Evolutionary conservation across 2,888 invertebrate genomes (phyloP).

Genomic region (Yponomeuta malinellus): DNA sequence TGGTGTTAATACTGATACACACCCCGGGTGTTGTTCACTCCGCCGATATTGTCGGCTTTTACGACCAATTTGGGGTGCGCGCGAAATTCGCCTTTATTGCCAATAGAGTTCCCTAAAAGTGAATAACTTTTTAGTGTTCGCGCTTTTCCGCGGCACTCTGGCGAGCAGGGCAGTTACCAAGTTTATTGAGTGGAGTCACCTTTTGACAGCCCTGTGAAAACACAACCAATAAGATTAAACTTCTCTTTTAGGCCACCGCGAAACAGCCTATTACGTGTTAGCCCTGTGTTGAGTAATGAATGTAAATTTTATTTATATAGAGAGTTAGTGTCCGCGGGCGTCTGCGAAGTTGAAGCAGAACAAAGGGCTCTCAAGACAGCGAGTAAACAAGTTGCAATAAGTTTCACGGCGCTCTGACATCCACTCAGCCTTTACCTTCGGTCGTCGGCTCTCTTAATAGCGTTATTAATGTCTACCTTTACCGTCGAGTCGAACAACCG

Average conservation of each 20-base stretch:
- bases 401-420: constrained; percentile 48
- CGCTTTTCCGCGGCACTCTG: constrained; percentile 17
- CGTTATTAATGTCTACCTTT: constrained; percentile 41
- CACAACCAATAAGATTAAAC: constrained; percentile 5
- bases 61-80: constrained; percentile 35
- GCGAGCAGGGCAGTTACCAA: background rate
- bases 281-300: constrained; percentile 39
- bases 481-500: constrained; percentile 5
- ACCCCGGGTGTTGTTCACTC: constrained; percentile 24
- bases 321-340: constrained; percentile 51
- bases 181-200: constrained; percentile 8
- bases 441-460: constrained; percentile 39
- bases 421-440: constrained; percentile 32
- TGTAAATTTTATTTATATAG: constrained; percentile 61
- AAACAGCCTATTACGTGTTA: constrained; percentile 31
- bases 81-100: constrained; percentile 38
- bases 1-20: constrained; percentile 2
- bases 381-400: constrained; percentile 69
- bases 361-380: constrained; percentile 46
- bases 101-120: constrained; percentile 39
- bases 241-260: constrained; percentile 9
- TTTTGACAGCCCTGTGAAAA: background rate
- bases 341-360: constrained; percentile 53
- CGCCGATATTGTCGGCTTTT: constrained; percentile 40
- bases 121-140: constrained; percentile 34